phyloP scores from a whole-genome alignment of 2,888 invertebrate genomes.

The Heterodera filipjevi region DNA sequence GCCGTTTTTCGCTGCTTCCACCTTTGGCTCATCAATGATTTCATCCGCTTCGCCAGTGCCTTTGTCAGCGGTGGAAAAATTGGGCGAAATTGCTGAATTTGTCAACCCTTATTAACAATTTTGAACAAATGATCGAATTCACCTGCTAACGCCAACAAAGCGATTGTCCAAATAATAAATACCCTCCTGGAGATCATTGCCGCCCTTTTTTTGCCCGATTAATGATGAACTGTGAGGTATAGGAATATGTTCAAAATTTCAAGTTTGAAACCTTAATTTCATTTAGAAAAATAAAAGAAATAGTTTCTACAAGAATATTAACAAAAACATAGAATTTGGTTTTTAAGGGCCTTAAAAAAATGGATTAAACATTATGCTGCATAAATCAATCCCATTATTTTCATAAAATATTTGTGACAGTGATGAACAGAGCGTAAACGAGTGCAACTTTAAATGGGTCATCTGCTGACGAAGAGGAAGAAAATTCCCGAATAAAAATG shows the following conservation, averaged over 20 bases:
- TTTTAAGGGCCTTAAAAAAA: neutral
- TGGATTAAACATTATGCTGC: neutral
- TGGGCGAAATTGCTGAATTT: conserved; percentile 14
- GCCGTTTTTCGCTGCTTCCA: conserved; percentile 70
- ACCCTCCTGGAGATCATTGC: conserved; percentile 36
- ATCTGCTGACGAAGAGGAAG: neutral
- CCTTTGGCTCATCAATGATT: conserved; percentile 46
- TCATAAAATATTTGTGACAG: neutral
- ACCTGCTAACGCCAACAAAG: conserved; percentile 40
- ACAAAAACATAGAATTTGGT: no score
- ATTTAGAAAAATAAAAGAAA: no score
- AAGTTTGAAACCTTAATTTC: neutral
- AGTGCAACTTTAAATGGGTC: neutral
- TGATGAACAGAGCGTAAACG: neutral
- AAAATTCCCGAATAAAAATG: neutral
- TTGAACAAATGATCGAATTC: neutral
- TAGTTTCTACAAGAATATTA: no score
- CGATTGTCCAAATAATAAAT: conserved; percentile 39
- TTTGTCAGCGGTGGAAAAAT: conserved; percentile 13
- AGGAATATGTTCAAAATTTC: neutral
- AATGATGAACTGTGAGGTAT: conserved; percentile 7
- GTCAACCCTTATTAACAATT: neutral
- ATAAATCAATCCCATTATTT: neutral
- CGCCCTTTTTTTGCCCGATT: neutral
- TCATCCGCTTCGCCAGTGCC: conserved; percentile 15